Evolutionary conservation across 2,797 vertebrate genomes (phyloP).

Genomic region (Apogon talboti): DNA sequence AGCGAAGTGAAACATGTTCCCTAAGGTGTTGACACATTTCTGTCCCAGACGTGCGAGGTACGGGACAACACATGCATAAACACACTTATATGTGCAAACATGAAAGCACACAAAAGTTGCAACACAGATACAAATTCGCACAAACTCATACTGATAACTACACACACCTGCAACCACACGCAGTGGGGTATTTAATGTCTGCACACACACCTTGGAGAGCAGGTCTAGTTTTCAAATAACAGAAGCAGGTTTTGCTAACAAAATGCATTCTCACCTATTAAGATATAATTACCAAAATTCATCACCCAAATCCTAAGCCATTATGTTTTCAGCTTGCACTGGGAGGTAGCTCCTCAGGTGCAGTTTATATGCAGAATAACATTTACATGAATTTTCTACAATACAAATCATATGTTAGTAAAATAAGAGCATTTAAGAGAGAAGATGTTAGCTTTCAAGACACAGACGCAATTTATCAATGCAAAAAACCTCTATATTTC

Average conservation of each 20-base stretch:
- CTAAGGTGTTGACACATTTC: constrained; percentile 50
- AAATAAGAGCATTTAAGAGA: too few relatives aligned
- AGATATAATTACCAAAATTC: constrained; percentile 8
- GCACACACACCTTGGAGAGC: constrained; percentile 11
- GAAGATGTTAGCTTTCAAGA: too few relatives aligned
- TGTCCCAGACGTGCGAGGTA: constrained; percentile 38
- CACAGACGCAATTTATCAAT: too few relatives aligned
- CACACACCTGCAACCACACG: constrained; percentile 19
- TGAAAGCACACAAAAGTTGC: not conserved
- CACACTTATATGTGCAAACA: not conserved
- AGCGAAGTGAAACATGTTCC: constrained; percentile 30
- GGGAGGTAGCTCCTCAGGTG: not conserved
- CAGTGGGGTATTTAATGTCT: constrained; percentile 1
- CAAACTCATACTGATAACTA: not conserved
- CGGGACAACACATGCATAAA: constrained; percentile 21
- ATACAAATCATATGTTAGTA: too few relatives aligned
- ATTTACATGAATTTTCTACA: too few relatives aligned
- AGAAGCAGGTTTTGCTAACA: not conserved
- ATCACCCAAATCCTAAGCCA: constrained; percentile 2
- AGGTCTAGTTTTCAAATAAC: constrained; percentile 4
- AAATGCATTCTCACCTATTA: constrained; percentile 8
- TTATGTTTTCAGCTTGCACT: not conserved
- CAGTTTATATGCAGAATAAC: too few relatives aligned
- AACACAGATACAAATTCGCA: not conserved
- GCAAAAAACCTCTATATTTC: too few relatives aligned